These are phyloP conservation scores for Callipepla californica DNA, from an alignment of 2,113 vertebrate genomes.

Conservation along the genomic window DNA sequence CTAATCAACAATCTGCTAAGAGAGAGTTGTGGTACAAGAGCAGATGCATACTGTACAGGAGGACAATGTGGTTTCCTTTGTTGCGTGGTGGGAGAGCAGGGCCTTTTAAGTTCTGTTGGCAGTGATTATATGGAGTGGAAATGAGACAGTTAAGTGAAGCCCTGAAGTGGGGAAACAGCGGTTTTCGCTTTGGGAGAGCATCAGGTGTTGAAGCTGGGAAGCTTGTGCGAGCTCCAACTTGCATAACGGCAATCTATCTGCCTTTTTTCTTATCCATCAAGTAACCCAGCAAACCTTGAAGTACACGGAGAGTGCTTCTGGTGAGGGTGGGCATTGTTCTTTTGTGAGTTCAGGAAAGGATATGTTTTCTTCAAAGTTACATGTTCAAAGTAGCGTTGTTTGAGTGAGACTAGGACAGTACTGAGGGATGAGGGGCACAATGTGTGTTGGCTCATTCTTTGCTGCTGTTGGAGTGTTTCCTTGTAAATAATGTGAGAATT, in stretches of 20 bases:
- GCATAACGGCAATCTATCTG: background rate
- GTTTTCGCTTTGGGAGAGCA: background rate
- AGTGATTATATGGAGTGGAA: background rate
- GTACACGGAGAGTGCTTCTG: background rate
- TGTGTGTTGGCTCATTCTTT: background rate
- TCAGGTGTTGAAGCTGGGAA: background rate
- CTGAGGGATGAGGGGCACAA: background rate
- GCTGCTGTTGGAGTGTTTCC: background rate
- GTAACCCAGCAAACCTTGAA: background rate
- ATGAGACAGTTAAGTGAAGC: background rate
- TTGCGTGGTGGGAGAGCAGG: background rate
- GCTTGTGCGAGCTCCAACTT: background rate
- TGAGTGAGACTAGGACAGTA: background rate
- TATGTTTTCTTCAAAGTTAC: background rate
- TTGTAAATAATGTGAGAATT: background rate
- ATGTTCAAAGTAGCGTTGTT: fast-evolving
- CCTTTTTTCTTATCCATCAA: background rate
- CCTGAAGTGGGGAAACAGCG: background rate
- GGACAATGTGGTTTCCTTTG: background rate
- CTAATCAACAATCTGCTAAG: slow-evolving; percentile 17
- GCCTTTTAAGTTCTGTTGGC: background rate
- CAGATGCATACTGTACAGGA: background rate
- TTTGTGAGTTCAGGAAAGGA: background rate
- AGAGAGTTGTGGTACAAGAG: background rate
- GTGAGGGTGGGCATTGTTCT: background rate